Evolutionary conservation across 2,113 vertebrate species (phyloP), one percentile per base, ranked within the genome.

Genomic region (Riparia riparia): DNA sequence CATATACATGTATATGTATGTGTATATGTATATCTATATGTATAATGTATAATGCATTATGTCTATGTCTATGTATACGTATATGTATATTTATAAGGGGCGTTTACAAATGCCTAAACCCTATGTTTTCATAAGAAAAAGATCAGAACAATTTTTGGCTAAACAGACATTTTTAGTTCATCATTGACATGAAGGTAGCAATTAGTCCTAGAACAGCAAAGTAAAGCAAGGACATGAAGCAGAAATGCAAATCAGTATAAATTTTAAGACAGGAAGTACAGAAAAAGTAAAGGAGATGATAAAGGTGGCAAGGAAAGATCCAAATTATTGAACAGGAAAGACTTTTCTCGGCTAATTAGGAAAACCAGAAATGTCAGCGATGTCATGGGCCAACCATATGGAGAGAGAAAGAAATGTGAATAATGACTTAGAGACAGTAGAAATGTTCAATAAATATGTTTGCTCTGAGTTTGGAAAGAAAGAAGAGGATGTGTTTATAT

Each of bases 401-500:
- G 81, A 95, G 83, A 86, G 37, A 94, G 51, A 72, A 94, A 93
- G 65, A 86, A 77, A 78, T 60, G 44, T 84, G 94, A 92, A 84
- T 86, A 92, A 89, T 86, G 83, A 96, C 92, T 95, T 94, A 89
- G 86, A 95, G 77, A 29, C 32, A 34, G 81, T 45, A 94, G 89
- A 95, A 94, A 91, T 12, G 19, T 68, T 97, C 93, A 96, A 95
- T 96, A 95, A 96, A 96, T 95, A 41, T 89, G 86, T 95, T 95
- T 95, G 77, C 57, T 86, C 77, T 74, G 77, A 86, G 57, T 94
- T 95, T 96, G 95, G 86, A 97, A 94, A 84, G 86, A 89, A 94
- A 95, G 76, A 95, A 83, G 42, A 95, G 72, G 89, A 94, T 94
- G 79, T 97, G 96, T 96, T 95, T 97, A 94, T 91, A 95, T 93